Conservation (phyloP, 1,140 invertebrate genomes). For the Leguminivora glycinivorella region DNA sequence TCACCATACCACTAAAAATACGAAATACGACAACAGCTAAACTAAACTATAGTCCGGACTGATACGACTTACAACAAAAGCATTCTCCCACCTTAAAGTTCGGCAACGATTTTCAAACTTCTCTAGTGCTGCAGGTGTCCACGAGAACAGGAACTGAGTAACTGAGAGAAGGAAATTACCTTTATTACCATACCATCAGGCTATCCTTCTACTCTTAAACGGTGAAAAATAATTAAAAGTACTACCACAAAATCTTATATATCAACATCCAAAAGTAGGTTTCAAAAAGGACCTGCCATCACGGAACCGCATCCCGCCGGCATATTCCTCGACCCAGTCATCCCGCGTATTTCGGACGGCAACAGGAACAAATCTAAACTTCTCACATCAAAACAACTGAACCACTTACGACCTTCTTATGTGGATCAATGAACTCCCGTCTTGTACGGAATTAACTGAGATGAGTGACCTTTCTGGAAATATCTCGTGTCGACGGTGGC, state of each 20-base stretch:
- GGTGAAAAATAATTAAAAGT: neutral
- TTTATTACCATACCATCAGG: too few species aligned
- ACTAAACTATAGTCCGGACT: too few species aligned
- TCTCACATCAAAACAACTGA: neutral
- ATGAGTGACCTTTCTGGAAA: slow-evolving; percentile 6
- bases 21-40: too few species aligned
- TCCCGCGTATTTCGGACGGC: neutral
- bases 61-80: too few species aligned
- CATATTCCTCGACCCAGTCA: neutral
- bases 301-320: neutral
- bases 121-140: too few species aligned
- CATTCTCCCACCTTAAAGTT: too few species aligned
- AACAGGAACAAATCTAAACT: neutral
- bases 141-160: too few species aligned
- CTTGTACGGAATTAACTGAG: neutral
- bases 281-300: neutral
- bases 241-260: neutral
- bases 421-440: neutral
- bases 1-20: too few species aligned
- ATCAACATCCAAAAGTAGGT: neutral
- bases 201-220: too few species aligned
- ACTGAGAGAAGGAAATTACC: too few species aligned
- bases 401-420: neutral
- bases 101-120: too few species aligned
- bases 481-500: neutral